Evolutionary conservation across 2,888 invertebrate genomes (phyloP).

Genomic region (Heterodera filipjevi): DNA sequence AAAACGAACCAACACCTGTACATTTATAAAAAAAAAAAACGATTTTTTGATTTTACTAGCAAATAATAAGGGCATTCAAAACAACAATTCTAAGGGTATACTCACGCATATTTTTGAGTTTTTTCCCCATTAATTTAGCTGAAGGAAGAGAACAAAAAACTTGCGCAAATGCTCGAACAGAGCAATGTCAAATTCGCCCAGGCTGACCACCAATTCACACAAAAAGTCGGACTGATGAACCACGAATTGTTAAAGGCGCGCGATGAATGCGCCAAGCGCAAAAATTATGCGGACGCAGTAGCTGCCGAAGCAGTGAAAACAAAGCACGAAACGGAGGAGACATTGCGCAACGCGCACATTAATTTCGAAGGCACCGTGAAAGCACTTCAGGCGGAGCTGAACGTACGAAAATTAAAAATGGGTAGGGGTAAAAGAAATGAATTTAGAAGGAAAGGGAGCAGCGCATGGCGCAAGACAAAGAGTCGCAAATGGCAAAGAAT

Average conservation of each 20-base stretch:
- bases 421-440: not conserved
- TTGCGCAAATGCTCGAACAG: not conserved
- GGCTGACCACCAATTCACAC: conserved; percentile 11
- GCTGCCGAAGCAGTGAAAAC: not conserved
- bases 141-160: conserved; percentile 32
- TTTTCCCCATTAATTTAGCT: conserved; percentile 21
- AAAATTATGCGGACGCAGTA: conserved; percentile 16
- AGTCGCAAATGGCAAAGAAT: not conserved
- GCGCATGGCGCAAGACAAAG: not conserved
- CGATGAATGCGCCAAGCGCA: conserved; percentile 10
- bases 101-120: not conserved
- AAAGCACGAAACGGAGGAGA: conserved; percentile 7
- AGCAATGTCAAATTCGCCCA: not conserved
- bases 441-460: conserved; percentile 14
- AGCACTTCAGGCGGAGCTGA: not conserved
- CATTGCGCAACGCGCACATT: not conserved
- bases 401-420: not conserved
- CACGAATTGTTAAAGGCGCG: not conserved
- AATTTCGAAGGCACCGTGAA: not conserved
- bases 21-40: too few species aligned
- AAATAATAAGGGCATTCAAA: too few species aligned
- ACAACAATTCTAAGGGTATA: too few species aligned
- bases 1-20: too few species aligned
- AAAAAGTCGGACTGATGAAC: not conserved
- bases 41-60: too few species aligned